phyloP scores from a whole-genome alignment of 2,113 vertebrate genomes.

The Brachirus orientalis region DNA sequence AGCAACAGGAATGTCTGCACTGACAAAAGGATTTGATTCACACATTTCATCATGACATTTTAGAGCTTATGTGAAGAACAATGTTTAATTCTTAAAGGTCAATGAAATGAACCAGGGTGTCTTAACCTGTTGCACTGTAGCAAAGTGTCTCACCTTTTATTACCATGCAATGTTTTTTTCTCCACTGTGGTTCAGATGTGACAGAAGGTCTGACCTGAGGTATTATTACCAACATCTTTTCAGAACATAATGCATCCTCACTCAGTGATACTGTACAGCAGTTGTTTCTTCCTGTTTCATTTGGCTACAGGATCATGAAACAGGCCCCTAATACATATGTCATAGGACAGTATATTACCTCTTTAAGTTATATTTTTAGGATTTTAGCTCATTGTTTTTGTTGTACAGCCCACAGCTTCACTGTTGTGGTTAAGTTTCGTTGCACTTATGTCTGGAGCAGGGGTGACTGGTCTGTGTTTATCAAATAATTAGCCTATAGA shows the following conservation, averaged over 20 bases:
- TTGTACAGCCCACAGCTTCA: not conserved
- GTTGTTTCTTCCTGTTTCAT: not conserved
- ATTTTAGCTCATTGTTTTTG: not conserved
- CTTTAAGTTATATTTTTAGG: not conserved
- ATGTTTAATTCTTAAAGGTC: not conserved
- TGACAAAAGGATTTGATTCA: slow-evolving; percentile 4
- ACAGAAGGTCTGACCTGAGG: slow-evolving; percentile 14
- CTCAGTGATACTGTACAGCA: not conserved
- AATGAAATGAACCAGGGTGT: not conserved
- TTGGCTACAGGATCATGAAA: too few relatives aligned
- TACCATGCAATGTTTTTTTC: not conserved
- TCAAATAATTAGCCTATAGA: not conserved
- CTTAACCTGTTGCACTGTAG: not conserved
- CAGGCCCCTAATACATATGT: too few relatives aligned
- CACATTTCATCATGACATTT: not conserved
- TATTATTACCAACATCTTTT: slow-evolving; percentile 58
- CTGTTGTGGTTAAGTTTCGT: not conserved
- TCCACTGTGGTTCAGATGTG: slow-evolving; percentile 44
- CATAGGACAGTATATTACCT: too few relatives aligned
- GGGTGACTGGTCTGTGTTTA: not conserved
- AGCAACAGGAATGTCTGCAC: not conserved
- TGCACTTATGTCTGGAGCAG: not conserved
- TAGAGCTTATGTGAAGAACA: not conserved
- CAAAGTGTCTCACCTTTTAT: not conserved
- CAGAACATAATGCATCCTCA: slow-evolving; percentile 5